Evolutionary conservation across 2,888 invertebrate species (phyloP).

Genomic region (Tolmerus cingulatus): DNA sequence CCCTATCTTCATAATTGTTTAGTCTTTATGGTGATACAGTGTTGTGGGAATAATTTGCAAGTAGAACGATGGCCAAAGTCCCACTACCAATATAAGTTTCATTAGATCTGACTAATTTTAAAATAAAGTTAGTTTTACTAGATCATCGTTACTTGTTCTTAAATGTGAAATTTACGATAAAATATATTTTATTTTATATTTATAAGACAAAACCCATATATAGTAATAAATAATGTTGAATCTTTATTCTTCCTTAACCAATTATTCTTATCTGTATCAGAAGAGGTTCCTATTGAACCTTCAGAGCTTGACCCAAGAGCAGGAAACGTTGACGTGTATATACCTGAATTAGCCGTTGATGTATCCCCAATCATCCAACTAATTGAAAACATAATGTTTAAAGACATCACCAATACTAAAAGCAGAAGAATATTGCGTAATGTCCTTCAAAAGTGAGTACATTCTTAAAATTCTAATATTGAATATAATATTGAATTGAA

Average conservation of each 20-base stretch:
- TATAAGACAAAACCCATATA: no score
- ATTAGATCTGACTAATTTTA: no score
- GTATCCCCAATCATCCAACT: constrained; percentile 67
- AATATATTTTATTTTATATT: no score
- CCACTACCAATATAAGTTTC: no score
- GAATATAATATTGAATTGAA: constrained; percentile 33
- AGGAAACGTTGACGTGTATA: constrained; percentile 77
- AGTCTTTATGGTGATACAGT: no score
- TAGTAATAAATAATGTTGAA: no score
- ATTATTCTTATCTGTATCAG: background rate
- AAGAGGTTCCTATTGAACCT: constrained; percentile 45
- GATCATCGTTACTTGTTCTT: background rate
- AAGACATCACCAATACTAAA: constrained; percentile 66
- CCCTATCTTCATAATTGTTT: no score
- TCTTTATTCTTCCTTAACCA: background rate
- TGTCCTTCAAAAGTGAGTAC: constrained; percentile 65
- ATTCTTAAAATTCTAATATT: background rate
- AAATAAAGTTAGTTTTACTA: no score
- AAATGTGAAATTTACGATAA: no score
- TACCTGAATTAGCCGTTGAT: constrained; percentile 75
- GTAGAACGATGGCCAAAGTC: no score
- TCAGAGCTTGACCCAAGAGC: constrained; percentile 77
- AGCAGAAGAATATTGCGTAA: constrained; percentile 68
- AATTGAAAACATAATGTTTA: constrained; percentile 65
- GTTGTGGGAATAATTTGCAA: no score